phyloP scores from a whole-genome alignment of 2,797 vertebrate genomes.

The Bradypodion ventrale region DNA sequence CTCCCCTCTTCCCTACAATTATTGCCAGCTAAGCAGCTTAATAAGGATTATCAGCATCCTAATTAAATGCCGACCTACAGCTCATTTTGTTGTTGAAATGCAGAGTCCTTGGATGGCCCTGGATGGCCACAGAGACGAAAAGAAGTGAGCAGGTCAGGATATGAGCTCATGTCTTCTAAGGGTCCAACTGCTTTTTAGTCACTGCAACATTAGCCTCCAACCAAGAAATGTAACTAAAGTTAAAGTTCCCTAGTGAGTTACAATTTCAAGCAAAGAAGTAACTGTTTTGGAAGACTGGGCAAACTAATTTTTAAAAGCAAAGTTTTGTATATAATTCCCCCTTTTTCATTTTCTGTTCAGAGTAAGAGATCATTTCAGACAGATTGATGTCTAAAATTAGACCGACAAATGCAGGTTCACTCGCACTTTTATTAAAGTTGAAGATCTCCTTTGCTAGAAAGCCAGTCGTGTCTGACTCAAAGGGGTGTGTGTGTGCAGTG shows the following conservation, averaged over 20 bases:
- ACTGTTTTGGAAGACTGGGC: no score
- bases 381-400: neutral
- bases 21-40: no score
- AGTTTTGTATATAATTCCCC: neutral
- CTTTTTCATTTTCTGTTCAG: no score
- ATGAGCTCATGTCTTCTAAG: neutral
- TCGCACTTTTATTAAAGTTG: no score
- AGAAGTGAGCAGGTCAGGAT: neutral
- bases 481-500: no score
- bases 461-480: no score
- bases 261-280: neutral
- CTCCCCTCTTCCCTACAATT: no score
- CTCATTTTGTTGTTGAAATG: slow-evolving; percentile 18
- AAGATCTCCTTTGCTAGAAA: no score
- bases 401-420: neutral
- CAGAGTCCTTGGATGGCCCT: slow-evolving; percentile 27
- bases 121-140: neutral
- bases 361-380: neutral
- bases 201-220: neutral
- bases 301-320: neutral
- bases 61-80: slow-evolving; percentile 33
- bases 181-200: neutral
- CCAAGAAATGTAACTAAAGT: neutral
- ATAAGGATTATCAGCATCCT: neutral
- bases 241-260: neutral